phyloP scores from a whole-genome alignment of 2,113 vertebrate genomes.

The Plecotus auritus region DNA sequence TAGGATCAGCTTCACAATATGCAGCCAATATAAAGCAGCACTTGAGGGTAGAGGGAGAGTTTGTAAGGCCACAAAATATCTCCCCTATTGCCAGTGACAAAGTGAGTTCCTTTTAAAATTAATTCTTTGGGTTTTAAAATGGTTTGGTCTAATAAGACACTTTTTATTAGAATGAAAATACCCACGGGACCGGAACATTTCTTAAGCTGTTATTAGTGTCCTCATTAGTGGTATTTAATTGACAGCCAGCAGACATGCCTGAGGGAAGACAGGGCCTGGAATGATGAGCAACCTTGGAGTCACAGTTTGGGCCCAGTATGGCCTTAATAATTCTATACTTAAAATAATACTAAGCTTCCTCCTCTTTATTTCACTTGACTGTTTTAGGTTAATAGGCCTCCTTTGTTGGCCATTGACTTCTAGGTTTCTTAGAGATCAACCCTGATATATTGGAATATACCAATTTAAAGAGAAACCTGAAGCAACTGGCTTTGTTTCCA shows the following conservation, averaged over 20 bases:
- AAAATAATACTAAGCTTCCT: not conserved
- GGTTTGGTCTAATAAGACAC: not conserved
- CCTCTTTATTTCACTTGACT: not conserved
- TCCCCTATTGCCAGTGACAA: not conserved
- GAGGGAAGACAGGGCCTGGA: not conserved
- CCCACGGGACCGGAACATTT: not conserved
- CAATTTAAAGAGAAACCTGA: not conserved
- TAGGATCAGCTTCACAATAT: not conserved
- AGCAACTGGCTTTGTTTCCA: not conserved
- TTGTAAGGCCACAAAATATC: not conserved
- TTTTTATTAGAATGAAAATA: not conserved
- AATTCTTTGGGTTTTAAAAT: not conserved
- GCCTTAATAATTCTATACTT: not conserved
- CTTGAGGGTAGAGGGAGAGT: not conserved
- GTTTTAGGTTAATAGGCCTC: not conserved
- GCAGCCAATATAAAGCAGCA: not conserved
- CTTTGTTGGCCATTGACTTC: not conserved
- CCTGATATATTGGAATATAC: not conserved
- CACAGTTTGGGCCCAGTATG: too few species aligned
- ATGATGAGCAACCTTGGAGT: not conserved
- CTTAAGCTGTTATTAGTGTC: not conserved
- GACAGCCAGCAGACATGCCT: not conserved
- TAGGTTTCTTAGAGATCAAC: not conserved
- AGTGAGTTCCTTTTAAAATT: not conserved
- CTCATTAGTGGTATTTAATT: constrained; percentile 39